A percentile compares a stretch with the other conserved stretches of the same genome.
Conservation (phyloP, 2,888 invertebrate species). For the Cryptus viduatorius region DNA sequence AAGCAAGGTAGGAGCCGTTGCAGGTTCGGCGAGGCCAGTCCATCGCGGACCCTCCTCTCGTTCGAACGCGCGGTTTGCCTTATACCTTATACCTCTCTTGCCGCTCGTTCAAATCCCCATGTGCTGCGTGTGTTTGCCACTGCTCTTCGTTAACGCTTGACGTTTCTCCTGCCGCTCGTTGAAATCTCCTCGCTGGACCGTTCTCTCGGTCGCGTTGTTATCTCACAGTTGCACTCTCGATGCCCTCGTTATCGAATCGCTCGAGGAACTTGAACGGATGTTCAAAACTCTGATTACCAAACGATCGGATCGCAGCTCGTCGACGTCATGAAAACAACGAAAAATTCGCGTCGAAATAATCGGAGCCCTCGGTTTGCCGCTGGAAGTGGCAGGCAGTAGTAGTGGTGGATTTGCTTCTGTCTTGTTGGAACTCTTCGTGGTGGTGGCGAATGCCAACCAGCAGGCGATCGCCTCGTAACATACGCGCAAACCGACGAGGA, state of each 20-base stretch:
- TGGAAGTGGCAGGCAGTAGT: conserved; percentile 51
- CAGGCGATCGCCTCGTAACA: conserved; percentile 73
- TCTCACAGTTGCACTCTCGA: conserved; percentile 15
- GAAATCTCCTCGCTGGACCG: conserved; percentile 58
- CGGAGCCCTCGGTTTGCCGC: conserved; percentile 23
- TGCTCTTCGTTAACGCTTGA: conserved; percentile 46
- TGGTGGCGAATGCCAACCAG: conserved; percentile 66
- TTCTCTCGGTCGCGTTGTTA: conserved; percentile 7
- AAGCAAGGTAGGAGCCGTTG: conserved; percentile 80
- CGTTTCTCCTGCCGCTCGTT: conserved; percentile 61
- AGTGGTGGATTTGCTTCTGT: conserved; percentile 45
- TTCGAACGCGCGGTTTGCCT: conserved; percentile 78
- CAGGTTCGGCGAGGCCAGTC: conserved; percentile 81
- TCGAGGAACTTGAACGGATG: background rate
- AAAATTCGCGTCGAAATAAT: background rate
- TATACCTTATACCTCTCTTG: conserved; percentile 71
- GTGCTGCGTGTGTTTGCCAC: conserved; percentile 61
- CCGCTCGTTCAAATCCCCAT: conserved; percentile 80
- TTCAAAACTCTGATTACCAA: background rate
- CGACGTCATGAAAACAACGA: background rate
- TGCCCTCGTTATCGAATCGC: background rate
- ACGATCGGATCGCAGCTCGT: background rate
- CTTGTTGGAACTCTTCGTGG: conserved; percentile 55
- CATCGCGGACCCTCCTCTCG: conserved; percentile 84
- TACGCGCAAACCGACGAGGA: conserved; percentile 50